phyloP scores from a whole-genome alignment of 2,888 invertebrate genomes.

The Diarsia dahlii region DNA sequence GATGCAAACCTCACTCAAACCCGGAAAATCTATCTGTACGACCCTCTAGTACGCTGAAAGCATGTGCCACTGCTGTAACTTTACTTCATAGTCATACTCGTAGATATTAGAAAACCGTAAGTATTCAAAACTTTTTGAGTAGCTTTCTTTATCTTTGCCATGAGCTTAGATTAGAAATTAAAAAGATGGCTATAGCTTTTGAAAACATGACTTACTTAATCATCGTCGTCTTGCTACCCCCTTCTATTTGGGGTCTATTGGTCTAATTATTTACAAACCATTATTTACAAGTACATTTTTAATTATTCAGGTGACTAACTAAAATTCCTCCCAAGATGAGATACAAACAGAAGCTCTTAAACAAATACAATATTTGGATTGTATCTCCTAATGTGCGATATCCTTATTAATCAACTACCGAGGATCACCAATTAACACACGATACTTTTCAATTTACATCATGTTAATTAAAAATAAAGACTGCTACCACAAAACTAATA shows the following conservation, averaged over 20 bases:
- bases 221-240: too few relatives aligned
- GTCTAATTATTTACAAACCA: too few relatives aligned
- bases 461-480: conserved; percentile 64
- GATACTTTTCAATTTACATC: conserved; percentile 59
- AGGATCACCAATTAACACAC: conserved; percentile 64
- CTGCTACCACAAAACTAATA: conserved; percentile 50
- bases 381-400: conserved; percentile 54
- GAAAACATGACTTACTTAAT: too few relatives aligned
- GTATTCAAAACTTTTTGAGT: too few relatives aligned
- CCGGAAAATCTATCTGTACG: not conserved
- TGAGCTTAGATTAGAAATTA: not conserved
- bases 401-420: conserved; percentile 55
- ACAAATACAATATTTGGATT: conserved; percentile 15
- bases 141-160: not conserved
- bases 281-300: too few relatives aligned
- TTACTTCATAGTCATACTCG: not conserved
- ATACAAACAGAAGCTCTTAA: conserved; percentile 40
- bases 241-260: too few relatives aligned
- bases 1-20: not conserved
- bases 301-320: too few relatives aligned
- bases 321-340: not conserved
- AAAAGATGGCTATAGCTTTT: too few relatives aligned
- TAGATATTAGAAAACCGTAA: not conserved
- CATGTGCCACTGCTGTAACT: not conserved
- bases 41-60: not conserved